phyloP scores from a whole-genome alignment of 2,888 invertebrate genomes.

The Apamea sordens region DNA sequence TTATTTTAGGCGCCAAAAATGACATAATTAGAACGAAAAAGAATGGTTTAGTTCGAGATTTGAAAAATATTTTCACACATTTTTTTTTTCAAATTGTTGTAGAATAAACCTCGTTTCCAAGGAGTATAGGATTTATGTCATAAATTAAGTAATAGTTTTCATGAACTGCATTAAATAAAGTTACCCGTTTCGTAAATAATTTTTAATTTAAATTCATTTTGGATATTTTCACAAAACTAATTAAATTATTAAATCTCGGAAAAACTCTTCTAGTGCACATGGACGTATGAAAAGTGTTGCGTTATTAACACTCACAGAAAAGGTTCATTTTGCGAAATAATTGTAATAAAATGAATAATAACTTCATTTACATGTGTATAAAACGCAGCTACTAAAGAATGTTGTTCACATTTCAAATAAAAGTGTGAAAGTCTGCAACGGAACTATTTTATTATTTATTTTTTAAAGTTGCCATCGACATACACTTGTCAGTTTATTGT shows the following conservation, averaged over 20 bases:
- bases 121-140: neutral
- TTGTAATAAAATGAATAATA: neutral
- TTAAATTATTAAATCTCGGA: no score
- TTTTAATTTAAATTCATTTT: neutral
- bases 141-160: neutral
- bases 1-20: conserved; percentile 62
- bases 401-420: neutral
- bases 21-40: conserved; percentile 38
- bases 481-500: conserved; percentile 45
- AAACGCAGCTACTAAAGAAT: neutral
- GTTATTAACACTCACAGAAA: neutral
- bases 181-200: neutral
- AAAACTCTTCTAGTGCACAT: neutral
- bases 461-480: conserved; percentile 24
- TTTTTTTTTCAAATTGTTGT: neutral
- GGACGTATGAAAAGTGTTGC: neutral
- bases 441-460: neutral
- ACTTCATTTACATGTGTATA: neutral
- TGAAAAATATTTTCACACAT: neutral
- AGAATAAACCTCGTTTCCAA: neutral
- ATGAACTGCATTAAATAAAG: no score
- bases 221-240: neutral
- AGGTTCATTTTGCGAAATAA: neutral
- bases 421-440: neutral
- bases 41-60: neutral